A percentile compares a stretch with the other conserved stretches of the same genome.
Evolutionary conservation across 2,797 vertebrate genomes (phyloP).

Genomic region (Crenichthys baileyi): DNA sequence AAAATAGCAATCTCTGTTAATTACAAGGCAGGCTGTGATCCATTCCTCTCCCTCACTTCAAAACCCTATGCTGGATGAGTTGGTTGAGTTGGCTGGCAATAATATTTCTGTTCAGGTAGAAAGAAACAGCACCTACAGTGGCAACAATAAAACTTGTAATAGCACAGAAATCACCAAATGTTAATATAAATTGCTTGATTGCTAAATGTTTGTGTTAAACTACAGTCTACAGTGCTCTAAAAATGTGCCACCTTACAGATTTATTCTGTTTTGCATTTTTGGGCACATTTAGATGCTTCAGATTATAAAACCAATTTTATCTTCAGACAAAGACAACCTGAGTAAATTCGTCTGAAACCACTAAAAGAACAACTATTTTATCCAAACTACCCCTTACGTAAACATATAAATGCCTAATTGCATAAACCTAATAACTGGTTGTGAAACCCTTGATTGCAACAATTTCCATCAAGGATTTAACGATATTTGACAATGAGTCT

Average conservation of each 20-base stretch:
- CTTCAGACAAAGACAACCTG: too few species aligned
- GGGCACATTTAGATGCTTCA: not conserved
- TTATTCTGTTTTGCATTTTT: not conserved
- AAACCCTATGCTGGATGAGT: conserved; percentile 65
- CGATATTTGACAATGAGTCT: not conserved
- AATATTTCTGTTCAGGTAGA: conserved; percentile 62
- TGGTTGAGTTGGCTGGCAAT: conserved; percentile 50
- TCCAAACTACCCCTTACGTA: not conserved
- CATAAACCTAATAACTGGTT: not conserved
- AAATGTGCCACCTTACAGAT: not conserved
- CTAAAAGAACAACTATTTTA: not conserved
- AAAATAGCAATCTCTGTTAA: conserved; percentile 82
- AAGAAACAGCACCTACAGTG: conserved; percentile 38
- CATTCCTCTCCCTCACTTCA: conserved; percentile 78
- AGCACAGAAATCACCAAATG: not conserved
- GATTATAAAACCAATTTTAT: not conserved
- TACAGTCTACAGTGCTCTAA: not conserved
- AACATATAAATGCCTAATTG: not conserved
- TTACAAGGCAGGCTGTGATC: conserved; percentile 79
- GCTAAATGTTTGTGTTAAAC: not conserved
- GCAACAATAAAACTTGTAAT: not conserved
- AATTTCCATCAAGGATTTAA: not conserved
- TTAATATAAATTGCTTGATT: not conserved
- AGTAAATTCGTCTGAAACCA: not conserved
- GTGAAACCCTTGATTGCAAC: too few species aligned